Evolutionary conservation across 2,113 vertebrate genomes (phyloP).

Genomic region (Penelope pileata): DNA sequence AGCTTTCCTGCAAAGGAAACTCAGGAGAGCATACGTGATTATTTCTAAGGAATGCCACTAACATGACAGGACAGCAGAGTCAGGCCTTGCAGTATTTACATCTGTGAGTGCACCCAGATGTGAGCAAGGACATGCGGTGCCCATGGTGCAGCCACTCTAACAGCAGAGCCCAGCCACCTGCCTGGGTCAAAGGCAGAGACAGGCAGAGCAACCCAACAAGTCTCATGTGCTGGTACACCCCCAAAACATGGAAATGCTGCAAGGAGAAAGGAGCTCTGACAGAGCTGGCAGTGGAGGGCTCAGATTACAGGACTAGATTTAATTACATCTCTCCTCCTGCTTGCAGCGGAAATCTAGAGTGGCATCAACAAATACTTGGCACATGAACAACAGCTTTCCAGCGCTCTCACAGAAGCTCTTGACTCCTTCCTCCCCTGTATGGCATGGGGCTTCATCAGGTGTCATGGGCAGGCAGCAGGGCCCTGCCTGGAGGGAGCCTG

Average conservation of each 20-base stretch:
- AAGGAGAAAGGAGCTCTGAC: background rate
- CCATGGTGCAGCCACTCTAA: background rate
- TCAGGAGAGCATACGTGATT: background rate
- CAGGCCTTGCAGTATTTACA: background rate
- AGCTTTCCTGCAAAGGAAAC: background rate
- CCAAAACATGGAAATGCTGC: background rate
- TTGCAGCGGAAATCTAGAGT: constrained; percentile 6
- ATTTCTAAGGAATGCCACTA: background rate
- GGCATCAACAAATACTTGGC: background rate
- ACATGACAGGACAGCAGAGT: background rate
- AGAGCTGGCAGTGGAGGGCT: constrained; percentile 8
- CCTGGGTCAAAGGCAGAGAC: background rate
- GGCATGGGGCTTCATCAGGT: background rate
- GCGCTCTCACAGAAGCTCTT: background rate
- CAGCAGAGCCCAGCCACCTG: background rate
- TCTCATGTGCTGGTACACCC: background rate
- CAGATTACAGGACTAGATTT: background rate
- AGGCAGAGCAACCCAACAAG: background rate
- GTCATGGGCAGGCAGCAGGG: background rate
- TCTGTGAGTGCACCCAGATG: background rate
- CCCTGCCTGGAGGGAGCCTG: background rate
- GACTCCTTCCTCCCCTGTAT: background rate
- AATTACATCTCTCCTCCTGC: background rate
- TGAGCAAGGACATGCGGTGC: background rate
- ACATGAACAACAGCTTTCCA: constrained; percentile 8